Base-by-base conservation (phyloP, 2,888 invertebrate species). In the Pterostichus niger region DNA sequence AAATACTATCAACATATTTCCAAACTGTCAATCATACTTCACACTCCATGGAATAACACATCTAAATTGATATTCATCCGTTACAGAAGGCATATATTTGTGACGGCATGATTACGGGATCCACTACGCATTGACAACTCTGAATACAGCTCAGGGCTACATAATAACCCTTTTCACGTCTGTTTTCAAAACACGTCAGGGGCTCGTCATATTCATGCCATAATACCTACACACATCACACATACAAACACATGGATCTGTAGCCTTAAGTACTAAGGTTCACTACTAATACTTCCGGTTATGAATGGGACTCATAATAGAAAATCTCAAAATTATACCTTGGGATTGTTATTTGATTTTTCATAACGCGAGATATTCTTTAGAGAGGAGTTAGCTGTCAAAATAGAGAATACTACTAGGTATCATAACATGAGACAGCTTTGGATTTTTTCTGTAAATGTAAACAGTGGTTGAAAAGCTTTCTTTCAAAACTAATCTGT, bases 81-180 rank as follows among this genome's bases (percentile, higher is more conserved):
- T 64, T 64, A 17, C 17, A 40, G 64, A 15, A 64, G 40, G 13
- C 64, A 11, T 33, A 15, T 64, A 64, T 40, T 64, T 64, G 40
- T 64, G 35, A 64, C 59, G 31, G 13, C 5, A 40, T 64, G 64
- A 64, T 64, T 33, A 64, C 40, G 40, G 64, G 64, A 64, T 64
- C 64, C 64, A 33, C 33, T 64, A 35, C 56, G 49, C 49, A 6
- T 56, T 17, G 56, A 56, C 64, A 64, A 40, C 40, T 64, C 35
- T 59, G 59, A 13, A 64, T 15, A 33, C 24, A 13, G 64, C 64
- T 13, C 17, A 56, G 56, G 17, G 76, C 24, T 64, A 80, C 68
- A 80, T 80, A 80, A 68, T 80, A 80, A 80, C 80, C 68, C 80
- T 80, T 80, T 80, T 80, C 80, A 80, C 64, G 59, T 80, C 46